phyloP scores from a whole-genome alignment of 2,888 invertebrate species.

The Pyrrhia umbra region DNA sequence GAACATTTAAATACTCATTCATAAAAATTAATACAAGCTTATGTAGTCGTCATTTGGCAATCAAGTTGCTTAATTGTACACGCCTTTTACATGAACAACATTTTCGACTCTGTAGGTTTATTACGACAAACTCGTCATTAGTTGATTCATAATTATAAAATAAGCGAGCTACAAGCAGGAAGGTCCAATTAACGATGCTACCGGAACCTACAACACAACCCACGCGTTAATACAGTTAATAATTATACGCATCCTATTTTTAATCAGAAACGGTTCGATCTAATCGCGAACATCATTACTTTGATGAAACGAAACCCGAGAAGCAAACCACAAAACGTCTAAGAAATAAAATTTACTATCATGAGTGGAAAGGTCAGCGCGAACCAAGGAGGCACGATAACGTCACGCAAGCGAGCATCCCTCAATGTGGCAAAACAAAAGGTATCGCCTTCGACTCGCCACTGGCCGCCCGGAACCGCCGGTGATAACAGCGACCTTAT shows the following conservation, averaged over 20 bases:
- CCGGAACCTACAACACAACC: conserved; percentile 42
- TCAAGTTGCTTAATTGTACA: background rate
- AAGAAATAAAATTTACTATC: conserved; percentile 86
- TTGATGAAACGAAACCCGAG: conserved; percentile 71
- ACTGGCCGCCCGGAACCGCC: conserved; percentile 84
- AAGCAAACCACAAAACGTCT: conserved; percentile 80
- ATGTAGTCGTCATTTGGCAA: background rate
- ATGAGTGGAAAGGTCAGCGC: conserved; percentile 85
- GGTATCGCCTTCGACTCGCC: conserved; percentile 88
- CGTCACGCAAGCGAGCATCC: conserved; percentile 88
- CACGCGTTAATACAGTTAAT: conserved; percentile 69
- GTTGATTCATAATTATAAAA: conserved; percentile 31
- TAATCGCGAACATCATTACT: conserved; percentile 75
- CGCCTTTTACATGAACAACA: background rate
- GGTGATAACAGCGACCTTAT: conserved; percentile 87
- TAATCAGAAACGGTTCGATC: conserved; percentile 60
- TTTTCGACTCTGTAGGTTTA: conserved; percentile 20
- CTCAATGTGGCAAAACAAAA: conserved; percentile 88
- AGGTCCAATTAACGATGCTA: conserved; percentile 51
- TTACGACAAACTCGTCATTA: conserved; percentile 23
- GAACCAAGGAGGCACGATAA: conserved; percentile 81
- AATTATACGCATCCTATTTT: conserved; percentile 66
- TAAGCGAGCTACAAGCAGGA: conserved; percentile 25
- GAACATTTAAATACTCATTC: background rate
- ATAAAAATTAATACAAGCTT: background rate